Percentiles rank a stretch among this genome's conserved stretches.
These are phyloP conservation scores for Cirrhinus molitorella DNA, from an alignment of 2,797 vertebrate species.

Conservation along the genomic window DNA sequence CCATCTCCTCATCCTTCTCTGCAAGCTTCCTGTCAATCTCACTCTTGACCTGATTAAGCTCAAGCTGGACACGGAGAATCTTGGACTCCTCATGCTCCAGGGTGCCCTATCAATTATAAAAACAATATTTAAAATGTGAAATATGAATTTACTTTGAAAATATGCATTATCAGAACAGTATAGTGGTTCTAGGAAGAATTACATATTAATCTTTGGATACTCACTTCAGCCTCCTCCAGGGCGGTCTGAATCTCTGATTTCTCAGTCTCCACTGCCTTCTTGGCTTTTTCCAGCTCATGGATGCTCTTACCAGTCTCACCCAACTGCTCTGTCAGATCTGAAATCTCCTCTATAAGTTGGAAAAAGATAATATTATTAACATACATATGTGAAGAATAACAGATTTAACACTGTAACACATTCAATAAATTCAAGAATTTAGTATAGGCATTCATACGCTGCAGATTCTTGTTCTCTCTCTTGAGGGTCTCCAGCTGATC, in stretches of 20 bases:
- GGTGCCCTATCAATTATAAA: conserved; percentile 70
- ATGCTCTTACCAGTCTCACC: conserved; percentile 85
- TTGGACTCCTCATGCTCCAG: conserved; percentile 89
- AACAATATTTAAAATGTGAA: too few relatives aligned
- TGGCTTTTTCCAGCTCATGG: conserved; percentile 86
- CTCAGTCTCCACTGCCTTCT: conserved; percentile 85
- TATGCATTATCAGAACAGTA: too few relatives aligned
- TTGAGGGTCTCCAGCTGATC: conserved; percentile 88
- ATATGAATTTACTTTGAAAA: too few relatives aligned
- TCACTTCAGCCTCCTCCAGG: conserved; percentile 77
- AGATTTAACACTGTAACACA: too few relatives aligned
- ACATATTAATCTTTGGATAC: neutral
- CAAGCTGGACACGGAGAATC: conserved; percentile 85
- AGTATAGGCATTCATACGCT: conserved; percentile 58
- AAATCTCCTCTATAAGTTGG: conserved; percentile 81
- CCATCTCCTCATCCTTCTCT: conserved; percentile 90
- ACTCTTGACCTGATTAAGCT: conserved; percentile 86
- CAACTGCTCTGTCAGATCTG: conserved; percentile 86
- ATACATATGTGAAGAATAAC: too few relatives aligned
- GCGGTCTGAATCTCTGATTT: conserved; percentile 78
- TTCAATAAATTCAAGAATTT: too few relatives aligned
- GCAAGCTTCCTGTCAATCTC: conserved; percentile 85
- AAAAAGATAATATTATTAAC: neutral
- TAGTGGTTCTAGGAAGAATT: too few relatives aligned
- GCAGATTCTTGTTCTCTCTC: conserved; percentile 89